phyloP scores from a whole-genome alignment of 2,888 invertebrate genomes.

The Fragum fragum region DNA sequence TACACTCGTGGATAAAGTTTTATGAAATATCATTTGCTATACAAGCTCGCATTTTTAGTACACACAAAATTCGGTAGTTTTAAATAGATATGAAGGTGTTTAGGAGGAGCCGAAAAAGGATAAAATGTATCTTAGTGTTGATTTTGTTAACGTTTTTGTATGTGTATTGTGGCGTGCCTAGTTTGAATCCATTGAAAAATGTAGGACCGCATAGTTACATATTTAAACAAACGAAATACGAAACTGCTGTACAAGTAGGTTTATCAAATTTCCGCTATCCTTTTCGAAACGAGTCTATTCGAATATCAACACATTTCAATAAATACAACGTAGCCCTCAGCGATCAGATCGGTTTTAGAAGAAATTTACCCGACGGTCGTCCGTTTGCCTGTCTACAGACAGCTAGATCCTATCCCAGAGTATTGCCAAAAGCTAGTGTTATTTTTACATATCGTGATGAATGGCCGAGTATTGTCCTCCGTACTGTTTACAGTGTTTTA shows the following conservation, averaged over 20 bases:
- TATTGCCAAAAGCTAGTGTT: slow-evolving; percentile 46
- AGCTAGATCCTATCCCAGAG: slow-evolving; percentile 31
- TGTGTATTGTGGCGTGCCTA: too few relatives aligned
- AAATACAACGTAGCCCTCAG: slow-evolving; percentile 45
- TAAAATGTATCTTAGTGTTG: too few relatives aligned
- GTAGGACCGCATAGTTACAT: background rate
- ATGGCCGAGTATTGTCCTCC: slow-evolving; percentile 49
- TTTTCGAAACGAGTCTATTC: background rate
- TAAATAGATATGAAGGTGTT: too few relatives aligned
- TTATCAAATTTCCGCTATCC: background rate
- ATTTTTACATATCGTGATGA: slow-evolving; percentile 66
- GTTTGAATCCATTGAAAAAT: too few relatives aligned
- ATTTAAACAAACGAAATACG: background rate
- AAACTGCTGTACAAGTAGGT: background rate
- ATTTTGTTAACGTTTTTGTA: too few relatives aligned
- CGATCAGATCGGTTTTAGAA: slow-evolving; percentile 34
- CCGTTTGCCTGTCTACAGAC: slow-evolving; percentile 33
- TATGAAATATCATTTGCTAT: too few relatives aligned
- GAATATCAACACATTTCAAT: background rate
- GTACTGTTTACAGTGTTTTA: slow-evolving; percentile 62
- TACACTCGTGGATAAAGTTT: too few relatives aligned
- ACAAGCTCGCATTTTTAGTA: too few relatives aligned
- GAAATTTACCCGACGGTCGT: slow-evolving; percentile 39
- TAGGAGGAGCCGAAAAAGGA: too few relatives aligned
- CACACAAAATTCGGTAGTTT: too few relatives aligned